A percentile compares a stretch with the other conserved stretches of the same genome.
phyloP scores from a whole-genome alignment of 2,888 invertebrate genomes.

The Thecocarcelia acutangulata region DNA sequence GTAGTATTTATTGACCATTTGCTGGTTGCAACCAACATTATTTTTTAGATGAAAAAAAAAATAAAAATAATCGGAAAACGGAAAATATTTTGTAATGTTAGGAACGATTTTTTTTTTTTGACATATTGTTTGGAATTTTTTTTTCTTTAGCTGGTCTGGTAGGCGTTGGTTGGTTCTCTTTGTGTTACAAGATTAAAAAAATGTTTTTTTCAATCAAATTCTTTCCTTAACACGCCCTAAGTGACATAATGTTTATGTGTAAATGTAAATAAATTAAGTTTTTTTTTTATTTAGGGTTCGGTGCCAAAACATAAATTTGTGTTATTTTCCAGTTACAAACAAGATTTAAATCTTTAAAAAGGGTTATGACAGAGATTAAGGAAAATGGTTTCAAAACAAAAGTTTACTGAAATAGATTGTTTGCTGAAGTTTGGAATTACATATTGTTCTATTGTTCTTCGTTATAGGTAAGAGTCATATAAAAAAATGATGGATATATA shows the following conservation, averaged over 20 bases:
- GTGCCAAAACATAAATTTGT: constrained; percentile 2
- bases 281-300: constrained; percentile 35
- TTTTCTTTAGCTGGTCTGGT: not conserved
- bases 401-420: no score
- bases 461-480: no score
- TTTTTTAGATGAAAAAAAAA: constrained; percentile 7
- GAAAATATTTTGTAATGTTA: constrained; percentile 55
- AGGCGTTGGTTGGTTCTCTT: constrained; percentile 26
- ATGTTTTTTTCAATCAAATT: constrained; percentile 13
- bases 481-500: no score
- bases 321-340: not conserved
- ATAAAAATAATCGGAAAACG: constrained; percentile 41
- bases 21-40: constrained; percentile 23
- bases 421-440: no score
- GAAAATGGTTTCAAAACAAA: no score
- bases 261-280: not conserved
- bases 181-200: constrained; percentile 21
- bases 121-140: constrained; percentile 34
- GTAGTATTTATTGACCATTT: constrained; percentile 44
- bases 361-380: not conserved
- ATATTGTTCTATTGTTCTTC: no score
- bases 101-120: constrained; percentile 52
- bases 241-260: constrained; percentile 11
- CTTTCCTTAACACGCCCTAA: constrained; percentile 50
- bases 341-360: constrained; percentile 16